Evolutionary conservation across 2,113 vertebrate species (phyloP), one percentile per base, ranked within the genome.

Genomic region (Dermatemys mawii): DNA sequence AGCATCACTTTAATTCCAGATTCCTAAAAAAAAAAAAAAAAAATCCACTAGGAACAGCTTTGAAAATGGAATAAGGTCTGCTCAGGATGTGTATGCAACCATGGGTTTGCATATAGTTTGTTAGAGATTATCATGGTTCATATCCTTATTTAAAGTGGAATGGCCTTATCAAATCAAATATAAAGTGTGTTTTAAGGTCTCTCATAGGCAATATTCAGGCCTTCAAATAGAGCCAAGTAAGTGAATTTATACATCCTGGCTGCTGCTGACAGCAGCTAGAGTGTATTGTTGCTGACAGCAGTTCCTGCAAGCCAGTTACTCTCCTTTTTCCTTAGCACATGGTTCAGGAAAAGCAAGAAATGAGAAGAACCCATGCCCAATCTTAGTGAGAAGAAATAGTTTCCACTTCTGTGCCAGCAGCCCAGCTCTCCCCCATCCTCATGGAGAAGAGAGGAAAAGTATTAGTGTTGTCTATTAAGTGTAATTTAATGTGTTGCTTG

Each of bases 231-330:
- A 50, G 84, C 82, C 92, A 78, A 89, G 53, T 86, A 88, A 73
- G 84, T 84, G 78, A 55, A 88, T 94, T 90, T 73, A 7, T 73
- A 91, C 70, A 48, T 90, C 75, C 78, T 95, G 73, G 63, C 89
- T 91, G 91, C 91, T 93, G 60, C 84, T 88, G 90, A 73, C 86
- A 91, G 93, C 88, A 92, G 89, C 93, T 95, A 53, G 83, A 78
- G 55, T 90, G 63, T 90, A 92, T 95, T 96, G 92, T 96, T 93
- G 96, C 90, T 96, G 96, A 88, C 94, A 94, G 93, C 95, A 90
- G 53, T 44, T 51, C 83, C 82, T 96, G 90, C 86, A 92, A 80
- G n/a, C 87, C 60, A 53, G 78, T 73, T 87, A 80, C 84, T 96
- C 24, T 76, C 91, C 88, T 35, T 94, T 89, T 94, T 93, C 84